phyloP scores from a whole-genome alignment of 2,113 vertebrate genomes.

The Hyla sarda region DNA sequence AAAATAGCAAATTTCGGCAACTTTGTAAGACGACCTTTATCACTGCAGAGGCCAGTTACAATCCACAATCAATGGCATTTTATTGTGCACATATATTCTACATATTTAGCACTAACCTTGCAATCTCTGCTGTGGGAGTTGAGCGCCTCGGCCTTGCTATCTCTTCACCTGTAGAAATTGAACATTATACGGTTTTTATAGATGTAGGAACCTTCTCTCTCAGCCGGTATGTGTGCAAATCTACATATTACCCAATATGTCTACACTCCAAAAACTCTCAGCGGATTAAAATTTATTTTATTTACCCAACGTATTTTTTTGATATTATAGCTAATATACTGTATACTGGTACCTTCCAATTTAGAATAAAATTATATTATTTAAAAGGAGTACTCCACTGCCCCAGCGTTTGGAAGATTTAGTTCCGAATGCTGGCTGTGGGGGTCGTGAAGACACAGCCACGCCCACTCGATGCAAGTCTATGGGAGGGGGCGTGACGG shows the following conservation, averaged over 20 bases:
- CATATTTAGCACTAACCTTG: constrained; percentile 75
- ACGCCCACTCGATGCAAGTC: no score
- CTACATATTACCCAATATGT: neutral
- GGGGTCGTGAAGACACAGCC: no score
- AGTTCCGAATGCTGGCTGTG: no score
- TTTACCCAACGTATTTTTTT: neutral
- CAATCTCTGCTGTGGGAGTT: constrained; percentile 81
- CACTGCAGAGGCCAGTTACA: no score
- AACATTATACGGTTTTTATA: constrained; percentile 24
- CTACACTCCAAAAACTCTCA: neutral
- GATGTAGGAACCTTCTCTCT: neutral
- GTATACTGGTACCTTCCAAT: no score
- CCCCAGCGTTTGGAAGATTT: no score
- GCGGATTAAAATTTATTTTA: no score
- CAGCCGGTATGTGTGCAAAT: neutral
- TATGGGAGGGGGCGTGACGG: no score
- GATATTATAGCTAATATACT: no score
- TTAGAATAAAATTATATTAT: no score
- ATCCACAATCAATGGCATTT: neutral
- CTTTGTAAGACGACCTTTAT: neutral
- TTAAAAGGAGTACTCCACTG: no score
- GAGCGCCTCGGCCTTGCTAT: constrained; percentile 91
- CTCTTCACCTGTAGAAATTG: constrained; percentile 83
- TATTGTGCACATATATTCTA: neutral
- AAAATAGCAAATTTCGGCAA: no score